Conservation (phyloP, 1,140 invertebrate species). For the Helicoverpa zea region DNA sequence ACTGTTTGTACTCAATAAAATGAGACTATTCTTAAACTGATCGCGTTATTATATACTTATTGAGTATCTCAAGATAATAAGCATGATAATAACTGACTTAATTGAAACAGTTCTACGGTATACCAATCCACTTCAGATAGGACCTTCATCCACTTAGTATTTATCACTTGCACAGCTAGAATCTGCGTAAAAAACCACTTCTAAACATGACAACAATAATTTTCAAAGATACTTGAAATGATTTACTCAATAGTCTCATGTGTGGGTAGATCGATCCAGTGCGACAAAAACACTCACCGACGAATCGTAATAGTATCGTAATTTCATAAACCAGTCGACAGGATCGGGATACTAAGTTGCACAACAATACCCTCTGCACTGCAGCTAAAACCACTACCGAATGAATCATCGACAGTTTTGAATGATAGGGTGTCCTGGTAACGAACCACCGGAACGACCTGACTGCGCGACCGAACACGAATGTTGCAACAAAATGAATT, state of each 20-base stretch:
- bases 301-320: slow-evolving; percentile 81
- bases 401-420: slow-evolving; percentile 55
- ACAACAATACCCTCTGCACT: slow-evolving; percentile 50
- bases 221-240: background rate
- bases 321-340: slow-evolving; percentile 69
- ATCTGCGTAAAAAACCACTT: slow-evolving; percentile 8
- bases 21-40: background rate
- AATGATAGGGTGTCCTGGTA: slow-evolving; percentile 55
- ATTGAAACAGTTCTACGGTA: slow-evolving; percentile 2
- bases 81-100: slow-evolving; percentile 11
- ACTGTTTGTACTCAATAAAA: background rate
- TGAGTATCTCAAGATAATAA: slow-evolving; percentile 2
- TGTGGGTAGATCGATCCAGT: background rate
- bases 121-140: background rate
- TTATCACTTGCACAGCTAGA: background rate
- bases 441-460: slow-evolving; percentile 61
- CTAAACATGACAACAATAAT: slow-evolving; percentile 25
- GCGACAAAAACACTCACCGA: slow-evolving; percentile 62
- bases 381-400: slow-evolving; percentile 47
- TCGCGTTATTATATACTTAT: slow-evolving; percentile 9
- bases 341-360: slow-evolving; percentile 26
- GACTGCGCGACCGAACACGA: slow-evolving; percentile 54
- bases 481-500: slow-evolving; percentile 47
- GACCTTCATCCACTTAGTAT: background rate
- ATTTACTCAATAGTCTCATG: background rate